These are phyloP conservation scores for Oncorhynchus mykiss DNA, from an alignment of 2,113 vertebrate species.

Conservation along the genomic window DNA sequence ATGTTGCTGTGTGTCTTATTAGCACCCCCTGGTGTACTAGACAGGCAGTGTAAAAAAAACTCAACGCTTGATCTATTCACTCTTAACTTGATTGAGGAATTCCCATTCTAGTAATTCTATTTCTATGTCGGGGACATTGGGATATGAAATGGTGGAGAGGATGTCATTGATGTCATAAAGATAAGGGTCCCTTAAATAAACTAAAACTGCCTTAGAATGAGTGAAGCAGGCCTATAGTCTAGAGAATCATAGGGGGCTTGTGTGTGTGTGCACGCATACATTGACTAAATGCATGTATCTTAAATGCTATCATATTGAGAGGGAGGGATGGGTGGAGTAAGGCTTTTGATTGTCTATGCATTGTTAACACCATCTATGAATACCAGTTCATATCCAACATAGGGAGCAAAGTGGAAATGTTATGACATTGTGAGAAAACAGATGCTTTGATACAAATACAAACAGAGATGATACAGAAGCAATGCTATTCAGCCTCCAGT, in stretches of 20 bases:
- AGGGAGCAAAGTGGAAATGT: neutral
- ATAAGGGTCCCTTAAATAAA: neutral
- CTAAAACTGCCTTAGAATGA: neutral
- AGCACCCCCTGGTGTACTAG: neutral
- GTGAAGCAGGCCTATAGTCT: constrained; percentile 1
- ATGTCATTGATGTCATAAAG: neutral
- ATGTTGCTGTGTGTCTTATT: neutral
- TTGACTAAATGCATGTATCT: too few relatives aligned
- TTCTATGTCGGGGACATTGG: too few relatives aligned
- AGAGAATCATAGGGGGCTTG: too few relatives aligned
- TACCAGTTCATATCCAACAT: constrained; percentile 25
- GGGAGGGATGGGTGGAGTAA: neutral
- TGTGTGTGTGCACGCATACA: too few relatives aligned
- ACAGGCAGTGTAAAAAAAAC: neutral
- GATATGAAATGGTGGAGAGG: neutral
- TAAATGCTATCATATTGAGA: neutral
- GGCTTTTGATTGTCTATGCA: neutral
- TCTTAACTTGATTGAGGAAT: neutral
- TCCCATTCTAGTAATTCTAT: neutral
- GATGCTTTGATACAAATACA: neutral
- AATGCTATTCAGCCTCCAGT: neutral
- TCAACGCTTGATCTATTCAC: neutral
- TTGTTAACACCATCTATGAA: neutral
- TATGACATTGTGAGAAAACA: neutral
- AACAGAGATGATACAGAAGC: neutral